Evolutionary conservation across 37 sponge, comb jelly and placozoan species (phyloP).

Genomic region (Tethya wilhelma): DNA sequence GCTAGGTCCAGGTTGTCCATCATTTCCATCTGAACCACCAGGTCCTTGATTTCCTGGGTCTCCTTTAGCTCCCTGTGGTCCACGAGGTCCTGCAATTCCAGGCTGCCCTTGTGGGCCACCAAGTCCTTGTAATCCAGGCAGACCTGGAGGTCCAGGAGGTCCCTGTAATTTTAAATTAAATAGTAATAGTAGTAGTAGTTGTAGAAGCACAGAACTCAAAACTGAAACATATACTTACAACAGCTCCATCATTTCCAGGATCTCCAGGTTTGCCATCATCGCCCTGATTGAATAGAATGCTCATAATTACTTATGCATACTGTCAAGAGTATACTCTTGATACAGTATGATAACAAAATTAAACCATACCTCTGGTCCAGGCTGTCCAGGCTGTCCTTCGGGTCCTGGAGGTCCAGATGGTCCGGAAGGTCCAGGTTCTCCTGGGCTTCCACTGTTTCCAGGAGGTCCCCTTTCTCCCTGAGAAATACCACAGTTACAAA

Average conservation of each 20-base stretch:
- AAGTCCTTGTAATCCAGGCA: slow-evolving; percentile 16
- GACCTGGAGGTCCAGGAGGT: slow-evolving; percentile 47
- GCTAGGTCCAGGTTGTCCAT: slow-evolving; percentile 30
- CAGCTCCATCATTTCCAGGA: slow-evolving; percentile 36
- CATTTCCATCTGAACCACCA: slow-evolving; percentile 12
- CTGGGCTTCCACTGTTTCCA: slow-evolving; percentile 12
- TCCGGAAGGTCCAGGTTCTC: slow-evolving; percentile 29
- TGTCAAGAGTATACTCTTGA: background rate
- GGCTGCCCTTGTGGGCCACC: slow-evolving; percentile 15
- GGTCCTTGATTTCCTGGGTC: slow-evolving; percentile 1
- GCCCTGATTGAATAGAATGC: slow-evolving; percentile 3
- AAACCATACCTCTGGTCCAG: background rate
- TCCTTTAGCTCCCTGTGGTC: slow-evolving; percentile 23
- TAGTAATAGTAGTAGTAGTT: background rate
- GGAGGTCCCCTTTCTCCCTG: background rate
- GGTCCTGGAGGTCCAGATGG: slow-evolving; percentile 44
- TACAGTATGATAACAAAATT: slow-evolving; percentile 2
- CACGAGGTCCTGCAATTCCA: slow-evolving; percentile 27
- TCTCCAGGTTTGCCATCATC: slow-evolving; percentile 36
- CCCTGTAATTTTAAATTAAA: slow-evolving; percentile 36
- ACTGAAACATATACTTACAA: background rate
- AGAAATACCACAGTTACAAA: no score
- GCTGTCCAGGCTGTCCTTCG: slow-evolving; percentile 29
- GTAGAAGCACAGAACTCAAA: background rate
- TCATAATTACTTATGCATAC: background rate